Conservation (phyloP, 2,113 vertebrate genomes). For the Eulemur macaco region DNA sequence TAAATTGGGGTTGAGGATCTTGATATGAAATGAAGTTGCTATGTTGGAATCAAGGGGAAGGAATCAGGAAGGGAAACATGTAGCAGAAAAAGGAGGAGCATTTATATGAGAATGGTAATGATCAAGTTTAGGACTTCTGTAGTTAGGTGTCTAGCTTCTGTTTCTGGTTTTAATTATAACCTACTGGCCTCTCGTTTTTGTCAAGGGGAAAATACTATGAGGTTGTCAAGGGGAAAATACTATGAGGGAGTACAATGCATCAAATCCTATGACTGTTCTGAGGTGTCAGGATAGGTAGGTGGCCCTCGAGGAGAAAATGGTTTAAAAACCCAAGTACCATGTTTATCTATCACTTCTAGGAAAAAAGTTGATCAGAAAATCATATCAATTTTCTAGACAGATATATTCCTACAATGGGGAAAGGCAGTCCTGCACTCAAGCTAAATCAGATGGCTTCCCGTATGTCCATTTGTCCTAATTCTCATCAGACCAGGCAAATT, state of each 20-base stretch:
- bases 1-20: neutral
- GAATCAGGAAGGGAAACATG: neutral
- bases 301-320: neutral
- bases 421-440: neutral
- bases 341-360: neutral
- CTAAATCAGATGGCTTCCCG: neutral
- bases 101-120: neutral
- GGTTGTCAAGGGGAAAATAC: neutral
- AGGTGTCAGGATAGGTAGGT: neutral
- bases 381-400: neutral
- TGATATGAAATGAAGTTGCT: neutral
- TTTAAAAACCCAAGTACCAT: neutral
- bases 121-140: neutral
- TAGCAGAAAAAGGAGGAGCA: neutral
- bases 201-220: neutral
- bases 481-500: neutral
- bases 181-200: neutral
- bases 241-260: neutral
- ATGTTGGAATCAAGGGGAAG: neutral
- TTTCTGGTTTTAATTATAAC: neutral
- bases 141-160: neutral
- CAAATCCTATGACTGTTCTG: neutral
- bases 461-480: neutral
- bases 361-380: neutral
- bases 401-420: neutral